phyloP scores from a whole-genome alignment of 2,797 vertebrate species.

The Sitta carolinensis region DNA sequence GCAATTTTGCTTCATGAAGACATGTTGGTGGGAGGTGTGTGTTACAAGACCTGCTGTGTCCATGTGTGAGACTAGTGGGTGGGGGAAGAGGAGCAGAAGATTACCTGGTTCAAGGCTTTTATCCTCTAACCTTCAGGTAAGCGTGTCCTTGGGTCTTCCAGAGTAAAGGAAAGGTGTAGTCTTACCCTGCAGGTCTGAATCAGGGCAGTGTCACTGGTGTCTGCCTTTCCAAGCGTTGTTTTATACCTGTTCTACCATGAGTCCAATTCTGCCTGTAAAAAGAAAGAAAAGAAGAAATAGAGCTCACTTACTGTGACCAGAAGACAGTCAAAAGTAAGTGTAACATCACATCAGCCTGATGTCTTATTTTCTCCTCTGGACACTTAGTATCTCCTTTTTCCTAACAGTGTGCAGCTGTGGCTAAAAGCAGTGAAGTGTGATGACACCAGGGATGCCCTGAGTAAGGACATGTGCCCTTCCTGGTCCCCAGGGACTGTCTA shows the following conservation, averaged over 20 bases:
- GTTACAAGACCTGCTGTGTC: neutral
- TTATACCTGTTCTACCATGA: fast-evolving
- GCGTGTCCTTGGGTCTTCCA: neutral
- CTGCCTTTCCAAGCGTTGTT: neutral
- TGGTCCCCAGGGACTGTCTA: neutral
- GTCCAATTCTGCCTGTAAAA: neutral
- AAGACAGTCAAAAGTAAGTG: neutral
- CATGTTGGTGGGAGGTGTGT: neutral
- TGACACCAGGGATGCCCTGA: fast-evolving
- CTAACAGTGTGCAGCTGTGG: neutral
- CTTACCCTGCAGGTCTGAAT: neutral
- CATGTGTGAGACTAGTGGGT: neutral
- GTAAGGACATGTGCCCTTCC: neutral
- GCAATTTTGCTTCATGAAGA: neutral
- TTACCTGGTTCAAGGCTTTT: neutral
- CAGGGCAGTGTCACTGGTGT: neutral
- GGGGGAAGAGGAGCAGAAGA: neutral
- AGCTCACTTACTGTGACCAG: neutral
- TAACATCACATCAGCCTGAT: neutral
- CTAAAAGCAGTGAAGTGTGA: neutral
- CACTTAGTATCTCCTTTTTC: neutral
- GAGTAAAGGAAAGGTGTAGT: neutral
- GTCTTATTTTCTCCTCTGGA: neutral
- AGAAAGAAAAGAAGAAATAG: neutral
- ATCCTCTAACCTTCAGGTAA: neutral